Conservation (phyloP, 2,113 vertebrate genomes). For the Ceyx melanurus region DNA sequence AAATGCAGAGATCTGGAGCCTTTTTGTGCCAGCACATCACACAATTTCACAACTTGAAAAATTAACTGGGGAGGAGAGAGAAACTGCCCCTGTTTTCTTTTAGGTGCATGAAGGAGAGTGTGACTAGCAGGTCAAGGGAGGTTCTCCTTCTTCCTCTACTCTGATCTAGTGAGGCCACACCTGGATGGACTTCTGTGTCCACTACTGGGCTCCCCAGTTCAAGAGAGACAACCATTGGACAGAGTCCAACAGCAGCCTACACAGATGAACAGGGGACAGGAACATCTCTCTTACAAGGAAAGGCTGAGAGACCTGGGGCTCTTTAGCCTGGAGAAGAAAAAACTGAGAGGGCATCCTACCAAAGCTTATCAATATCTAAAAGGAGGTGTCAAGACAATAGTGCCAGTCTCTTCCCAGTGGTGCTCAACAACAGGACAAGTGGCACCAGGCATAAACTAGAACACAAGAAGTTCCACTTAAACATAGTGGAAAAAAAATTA, state of each 20-base stretch:
- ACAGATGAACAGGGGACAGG: not conserved
- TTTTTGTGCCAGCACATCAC: not conserved
- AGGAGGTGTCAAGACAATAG: not conserved
- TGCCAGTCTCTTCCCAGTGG: not conserved
- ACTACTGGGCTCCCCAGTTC: not conserved
- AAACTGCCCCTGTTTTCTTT: not conserved
- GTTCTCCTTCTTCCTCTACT: not conserved
- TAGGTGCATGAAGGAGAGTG: not conserved
- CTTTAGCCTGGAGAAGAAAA: not conserved
- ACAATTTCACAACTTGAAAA: not conserved
- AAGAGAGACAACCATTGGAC: not conserved
- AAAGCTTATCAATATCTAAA: not conserved
- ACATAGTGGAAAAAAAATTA: not conserved
- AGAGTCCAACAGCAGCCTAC: not conserved
- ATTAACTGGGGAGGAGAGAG: not conserved
- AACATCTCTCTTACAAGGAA: not conserved
- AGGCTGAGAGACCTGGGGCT: not conserved
- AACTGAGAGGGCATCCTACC: not conserved
- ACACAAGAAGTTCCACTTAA: not conserved
- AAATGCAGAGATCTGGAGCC: not conserved
- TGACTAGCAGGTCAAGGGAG: not conserved
- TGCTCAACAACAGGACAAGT: not conserved
- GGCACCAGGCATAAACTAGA: not conserved
- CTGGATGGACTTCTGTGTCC: not conserved
- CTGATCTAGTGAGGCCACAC: not conserved